phyloP scores from a whole-genome alignment of 2,888 invertebrate genomes.

The Creontiades dilutus region DNA sequence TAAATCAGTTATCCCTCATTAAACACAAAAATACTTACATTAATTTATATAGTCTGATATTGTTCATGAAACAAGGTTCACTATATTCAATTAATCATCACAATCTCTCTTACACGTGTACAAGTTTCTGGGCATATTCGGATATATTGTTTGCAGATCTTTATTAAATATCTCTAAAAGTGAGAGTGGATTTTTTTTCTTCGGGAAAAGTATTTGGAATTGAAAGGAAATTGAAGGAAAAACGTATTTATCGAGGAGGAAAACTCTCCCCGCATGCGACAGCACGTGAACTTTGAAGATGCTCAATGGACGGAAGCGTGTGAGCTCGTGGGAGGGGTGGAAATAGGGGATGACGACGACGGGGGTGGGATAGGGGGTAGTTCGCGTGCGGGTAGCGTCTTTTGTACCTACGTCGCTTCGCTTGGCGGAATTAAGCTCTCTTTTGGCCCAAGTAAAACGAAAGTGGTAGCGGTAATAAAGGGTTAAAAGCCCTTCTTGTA shows the following conservation, averaged over 20 bases:
- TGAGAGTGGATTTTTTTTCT: not conserved
- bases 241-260: not conserved
- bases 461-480: not conserved
- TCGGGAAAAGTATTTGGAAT: too few relatives aligned
- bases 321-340: not conserved
- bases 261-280: not conserved
- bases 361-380: too few relatives aligned
- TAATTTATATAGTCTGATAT: too few relatives aligned
- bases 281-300: not conserved
- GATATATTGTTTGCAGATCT: too few relatives aligned
- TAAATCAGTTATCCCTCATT: too few relatives aligned
- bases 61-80: too few relatives aligned
- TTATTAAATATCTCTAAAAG: not conserved
- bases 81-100: too few relatives aligned
- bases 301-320: conserved; percentile 28
- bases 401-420: not conserved
- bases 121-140: too few relatives aligned
- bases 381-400: not conserved
- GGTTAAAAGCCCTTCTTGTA: not conserved
- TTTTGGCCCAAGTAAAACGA: not conserved
- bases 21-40: too few relatives aligned
- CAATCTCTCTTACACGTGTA: too few relatives aligned
- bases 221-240: too few relatives aligned
- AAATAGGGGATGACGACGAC: too few relatives aligned
- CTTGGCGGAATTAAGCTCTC: not conserved